A percentile compares a stretch with the other conserved stretches of the same genome.
Evolutionary conservation across 2,797 vertebrate species (phyloP).

Genomic region (Antennarius maculatus): DNA sequence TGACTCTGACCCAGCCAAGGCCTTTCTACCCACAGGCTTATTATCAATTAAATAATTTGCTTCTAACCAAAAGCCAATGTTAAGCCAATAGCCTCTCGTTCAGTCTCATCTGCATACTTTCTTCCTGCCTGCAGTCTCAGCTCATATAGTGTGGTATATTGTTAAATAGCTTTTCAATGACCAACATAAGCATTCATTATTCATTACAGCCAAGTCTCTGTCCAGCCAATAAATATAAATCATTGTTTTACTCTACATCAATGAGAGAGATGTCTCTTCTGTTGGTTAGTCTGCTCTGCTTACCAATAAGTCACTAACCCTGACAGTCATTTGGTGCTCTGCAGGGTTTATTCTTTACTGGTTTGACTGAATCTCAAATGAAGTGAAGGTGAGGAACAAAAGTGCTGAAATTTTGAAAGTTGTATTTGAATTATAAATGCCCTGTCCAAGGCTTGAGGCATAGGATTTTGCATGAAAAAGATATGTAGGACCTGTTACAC

Average conservation of each 20-base stretch:
- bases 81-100: too few species aligned
- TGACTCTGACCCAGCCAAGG: not conserved
- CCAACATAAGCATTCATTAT: too few species aligned
- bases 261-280: too few species aligned
- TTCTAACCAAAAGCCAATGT: too few species aligned
- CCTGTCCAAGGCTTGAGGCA: not conserved
- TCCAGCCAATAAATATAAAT: too few species aligned
- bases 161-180: too few species aligned
- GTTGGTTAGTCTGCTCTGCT: too few species aligned
- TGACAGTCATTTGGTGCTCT: not conserved
- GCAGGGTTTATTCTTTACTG: not conserved
- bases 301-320: too few species aligned
- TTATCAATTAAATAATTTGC: not conserved
- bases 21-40: not conserved
- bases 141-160: too few species aligned
- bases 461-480: slow-evolving; percentile 41
- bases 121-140: not conserved
- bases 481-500: slow-evolving; percentile 21
- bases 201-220: too few species aligned
- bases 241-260: too few species aligned
- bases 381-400: slow-evolving; percentile 10
- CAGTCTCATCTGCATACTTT: too few species aligned
- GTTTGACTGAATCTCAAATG: slow-evolving; percentile 3
- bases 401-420: slow-evolving; percentile 25
- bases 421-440: slow-evolving; percentile 7